A percentile compares a stretch with the other conserved stretches of the same genome.
Conservation (phyloP, 1,140 invertebrate genomes). For the Octopus sinensis region DNA sequence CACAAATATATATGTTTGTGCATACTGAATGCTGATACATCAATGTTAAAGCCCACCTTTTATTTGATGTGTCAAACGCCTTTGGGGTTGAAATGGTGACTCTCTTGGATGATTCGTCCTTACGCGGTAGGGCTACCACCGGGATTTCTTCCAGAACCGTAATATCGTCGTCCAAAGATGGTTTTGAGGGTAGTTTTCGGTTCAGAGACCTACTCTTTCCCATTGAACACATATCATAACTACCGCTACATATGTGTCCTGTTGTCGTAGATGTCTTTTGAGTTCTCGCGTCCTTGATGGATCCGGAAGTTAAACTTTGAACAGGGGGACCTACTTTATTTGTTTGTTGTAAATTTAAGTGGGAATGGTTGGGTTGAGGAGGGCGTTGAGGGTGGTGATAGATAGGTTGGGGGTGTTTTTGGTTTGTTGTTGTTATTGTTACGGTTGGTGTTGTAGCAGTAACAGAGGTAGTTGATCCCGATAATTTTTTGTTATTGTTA, state of each 20-base stretch:
- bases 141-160: slow-evolving; percentile 3
- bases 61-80: not conserved
- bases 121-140: not conserved
- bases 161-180: not conserved
- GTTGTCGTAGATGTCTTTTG: not conserved
- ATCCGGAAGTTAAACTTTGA: not conserved
- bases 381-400: not conserved
- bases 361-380: not conserved
- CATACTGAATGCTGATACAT: not conserved
- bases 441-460: not conserved
- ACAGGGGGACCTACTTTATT: not conserved
- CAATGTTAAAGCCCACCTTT: not conserved
- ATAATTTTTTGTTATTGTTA: not conserved
- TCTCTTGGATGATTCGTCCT: not conserved
- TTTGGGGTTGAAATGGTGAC: not conserved
- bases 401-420: not conserved
- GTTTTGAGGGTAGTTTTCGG: not conserved
- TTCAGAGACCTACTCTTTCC: slow-evolving; percentile 1
- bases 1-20: not conserved
- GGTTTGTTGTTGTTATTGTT: slow-evolving; percentile 5
- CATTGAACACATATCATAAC: not conserved
- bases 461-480: not conserved
- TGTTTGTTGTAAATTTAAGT: not conserved
- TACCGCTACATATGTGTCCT: not conserved
- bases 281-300: not conserved